Evolutionary conservation across 2,113 vertebrate species (phyloP), one percentile per base, ranked within the genome.

Genomic region (Mystacornis crossleyi): DNA sequence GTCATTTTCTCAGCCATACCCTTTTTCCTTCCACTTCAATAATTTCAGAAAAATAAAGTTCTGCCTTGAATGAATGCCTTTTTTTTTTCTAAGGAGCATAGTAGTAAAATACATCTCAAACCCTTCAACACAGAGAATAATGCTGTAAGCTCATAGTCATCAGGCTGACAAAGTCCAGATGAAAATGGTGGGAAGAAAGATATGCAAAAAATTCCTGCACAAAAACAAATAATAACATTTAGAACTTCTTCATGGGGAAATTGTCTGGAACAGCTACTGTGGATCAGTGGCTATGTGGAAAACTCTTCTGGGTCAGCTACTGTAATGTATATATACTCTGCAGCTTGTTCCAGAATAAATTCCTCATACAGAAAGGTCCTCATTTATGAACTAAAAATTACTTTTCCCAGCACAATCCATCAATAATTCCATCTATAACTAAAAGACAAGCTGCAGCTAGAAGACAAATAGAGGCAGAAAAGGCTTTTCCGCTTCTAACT

Each of bases 21-120:
- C 60, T 72, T 95, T 84, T 79, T 50, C 72, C 72, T 80, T 93
- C 58, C 38, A 48, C 51, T 89, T 86, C 64, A 74, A 66, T 57
- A 74, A 81, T 62, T 77, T 67, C 91, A 90, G 77, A 86, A 93
- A 80, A 97, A 95, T 82, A 83, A 96, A 96, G 79, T 57, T 86
- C 58, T 82, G 69, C 79, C 55, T 77, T 65, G 51, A 86, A 53
- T 14, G 7, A 26, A 17, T 8, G 10, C 33, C 47, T 53, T 51
- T 19, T 84, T 19, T 84, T 55, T 53, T 47, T 38, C 40, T 50
- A 90, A 90, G 31, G 40, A 72, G 33, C 18, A 12, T 88, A 67
- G 43, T 21, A 57, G 36, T 43, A 73, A 86, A 93, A 89, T 16
- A 61, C 16, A 71, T 43, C 69, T 31, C 40, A 43, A 64, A 71